Conservation (phyloP, 2,797 vertebrate species). For the Natrix natrix region DNA sequence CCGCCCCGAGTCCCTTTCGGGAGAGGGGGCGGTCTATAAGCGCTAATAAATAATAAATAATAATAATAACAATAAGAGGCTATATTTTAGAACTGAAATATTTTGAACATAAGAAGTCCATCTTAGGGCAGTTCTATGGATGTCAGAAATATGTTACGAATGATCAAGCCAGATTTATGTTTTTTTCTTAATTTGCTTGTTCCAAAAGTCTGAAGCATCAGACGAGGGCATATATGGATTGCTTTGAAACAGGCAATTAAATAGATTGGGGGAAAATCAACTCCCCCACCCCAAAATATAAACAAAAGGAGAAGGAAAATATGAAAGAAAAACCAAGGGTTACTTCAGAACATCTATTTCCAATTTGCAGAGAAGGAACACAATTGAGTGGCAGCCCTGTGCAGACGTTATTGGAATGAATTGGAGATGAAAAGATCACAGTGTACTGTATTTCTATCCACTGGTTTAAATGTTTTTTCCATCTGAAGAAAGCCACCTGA, state of each 20-base stretch:
- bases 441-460: not conserved
- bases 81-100: not conserved
- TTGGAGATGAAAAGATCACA: not conserved
- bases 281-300: not conserved
- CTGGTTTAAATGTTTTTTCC: not conserved
- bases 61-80: too few species aligned
- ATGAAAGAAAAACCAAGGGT: not conserved
- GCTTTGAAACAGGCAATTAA: slow-evolving; percentile 8
- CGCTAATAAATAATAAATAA: too few species aligned
- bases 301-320: not conserved
- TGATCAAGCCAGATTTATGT: slow-evolving; percentile 26
- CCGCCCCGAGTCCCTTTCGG: too few species aligned
- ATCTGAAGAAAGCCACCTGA: not conserved
- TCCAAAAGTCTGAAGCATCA: not conserved
- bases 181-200: slow-evolving; percentile 30
- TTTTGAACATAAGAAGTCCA: slow-evolving; percentile 30
- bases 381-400: not conserved
- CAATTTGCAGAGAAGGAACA: not conserved
- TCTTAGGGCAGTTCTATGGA: slow-evolving; percentile 18
- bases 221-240: slow-evolving; percentile 15
- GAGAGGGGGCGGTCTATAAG: too few species aligned
- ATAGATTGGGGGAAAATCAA: not conserved
- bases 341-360: not conserved
- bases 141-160: slow-evolving; percentile 19
- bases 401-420: not conserved